A percentile compares a stretch with the other conserved stretches of the same genome.
phyloP scores from a whole-genome alignment of 1,140 invertebrate species.

The Nephotettix cincticeps region DNA sequence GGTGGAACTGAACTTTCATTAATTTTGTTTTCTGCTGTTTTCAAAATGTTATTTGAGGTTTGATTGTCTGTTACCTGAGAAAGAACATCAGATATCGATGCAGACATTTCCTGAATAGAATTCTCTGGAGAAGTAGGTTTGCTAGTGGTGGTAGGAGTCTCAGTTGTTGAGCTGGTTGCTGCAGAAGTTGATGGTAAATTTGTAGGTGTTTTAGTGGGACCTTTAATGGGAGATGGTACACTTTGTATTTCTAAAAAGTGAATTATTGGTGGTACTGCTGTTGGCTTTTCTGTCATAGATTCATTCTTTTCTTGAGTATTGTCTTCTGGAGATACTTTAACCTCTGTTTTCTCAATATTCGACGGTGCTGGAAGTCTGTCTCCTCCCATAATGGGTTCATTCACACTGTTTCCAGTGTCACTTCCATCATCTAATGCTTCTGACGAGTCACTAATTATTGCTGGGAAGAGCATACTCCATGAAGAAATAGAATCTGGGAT shows the following conservation, averaged over 20 bases:
- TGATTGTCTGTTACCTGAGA: constrained; percentile 38
- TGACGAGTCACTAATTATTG: constrained; percentile 23
- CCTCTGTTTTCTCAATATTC: background rate
- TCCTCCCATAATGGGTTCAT: background rate
- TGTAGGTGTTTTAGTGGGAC: constrained; percentile 47
- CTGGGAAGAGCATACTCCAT: constrained; percentile 78
- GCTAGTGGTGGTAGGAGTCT: constrained; percentile 35
- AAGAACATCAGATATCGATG: constrained; percentile 38
- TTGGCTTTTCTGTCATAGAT: constrained; percentile 25
- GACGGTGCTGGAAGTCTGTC: background rate
- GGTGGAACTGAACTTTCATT: constrained; percentile 38
- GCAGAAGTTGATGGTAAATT: constrained; percentile 34
- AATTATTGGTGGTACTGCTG: constrained; percentile 31
- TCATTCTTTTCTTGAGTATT: background rate
- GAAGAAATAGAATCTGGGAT: constrained; percentile 68
- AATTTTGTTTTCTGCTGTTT: background rate
- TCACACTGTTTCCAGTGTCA: constrained; percentile 1
- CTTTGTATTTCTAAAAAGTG: constrained; percentile 41
- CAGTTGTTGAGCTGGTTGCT: constrained; percentile 30
- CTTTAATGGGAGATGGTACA: constrained; percentile 36
- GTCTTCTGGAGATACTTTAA: constrained; percentile 9
- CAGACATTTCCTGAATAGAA: constrained; percentile 36
- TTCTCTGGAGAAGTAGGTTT: constrained; percentile 28
- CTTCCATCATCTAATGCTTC: constrained; percentile 5
- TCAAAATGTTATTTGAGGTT: background rate